These are phyloP conservation scores for Tipula confusa DNA, from an alignment of 2,888 invertebrate species.

Conservation along the genomic window DNA sequence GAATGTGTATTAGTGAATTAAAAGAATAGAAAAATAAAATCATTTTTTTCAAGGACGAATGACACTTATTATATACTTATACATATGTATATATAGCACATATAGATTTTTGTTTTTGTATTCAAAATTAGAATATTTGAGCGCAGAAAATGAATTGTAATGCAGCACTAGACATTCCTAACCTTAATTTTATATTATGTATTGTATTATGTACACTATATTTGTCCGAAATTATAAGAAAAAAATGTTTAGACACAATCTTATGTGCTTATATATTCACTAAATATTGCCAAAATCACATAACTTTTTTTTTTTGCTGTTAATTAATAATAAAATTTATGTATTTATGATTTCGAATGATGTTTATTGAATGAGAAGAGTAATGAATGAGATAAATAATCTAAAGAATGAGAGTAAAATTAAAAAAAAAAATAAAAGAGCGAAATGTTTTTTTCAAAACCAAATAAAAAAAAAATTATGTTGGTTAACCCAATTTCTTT, in stretches of 20 bases:
- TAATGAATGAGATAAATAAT: not conserved
- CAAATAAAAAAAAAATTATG: slow-evolving; percentile 31
- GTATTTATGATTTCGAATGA: not conserved
- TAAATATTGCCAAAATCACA: not conserved
- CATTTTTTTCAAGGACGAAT: slow-evolving; percentile 20
- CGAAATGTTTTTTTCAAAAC: not conserved
- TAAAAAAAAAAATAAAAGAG: slow-evolving; percentile 29
- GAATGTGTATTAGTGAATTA: not conserved
- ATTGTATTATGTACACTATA: not conserved
- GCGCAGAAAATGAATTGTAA: not conserved
- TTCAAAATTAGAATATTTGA: not conserved
- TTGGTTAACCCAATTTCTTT: slow-evolving; percentile 33
- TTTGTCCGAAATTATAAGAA: not conserved
- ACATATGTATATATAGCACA: not conserved
- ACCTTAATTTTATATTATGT: not conserved
- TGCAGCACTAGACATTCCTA: slow-evolving; percentile 1
- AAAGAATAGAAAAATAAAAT: not conserved
- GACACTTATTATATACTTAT: not conserved
- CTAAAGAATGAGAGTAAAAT: not conserved
- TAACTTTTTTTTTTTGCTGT: not conserved
- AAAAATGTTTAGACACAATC: not conserved
- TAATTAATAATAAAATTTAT: too few species aligned
- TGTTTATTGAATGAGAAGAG: not conserved
- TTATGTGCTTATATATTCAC: slow-evolving; percentile 21
- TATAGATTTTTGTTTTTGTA: not conserved